Evolutionary conservation across 2,888 invertebrate genomes (phyloP).

Genomic region (Blastobasis lacticolella): DNA sequence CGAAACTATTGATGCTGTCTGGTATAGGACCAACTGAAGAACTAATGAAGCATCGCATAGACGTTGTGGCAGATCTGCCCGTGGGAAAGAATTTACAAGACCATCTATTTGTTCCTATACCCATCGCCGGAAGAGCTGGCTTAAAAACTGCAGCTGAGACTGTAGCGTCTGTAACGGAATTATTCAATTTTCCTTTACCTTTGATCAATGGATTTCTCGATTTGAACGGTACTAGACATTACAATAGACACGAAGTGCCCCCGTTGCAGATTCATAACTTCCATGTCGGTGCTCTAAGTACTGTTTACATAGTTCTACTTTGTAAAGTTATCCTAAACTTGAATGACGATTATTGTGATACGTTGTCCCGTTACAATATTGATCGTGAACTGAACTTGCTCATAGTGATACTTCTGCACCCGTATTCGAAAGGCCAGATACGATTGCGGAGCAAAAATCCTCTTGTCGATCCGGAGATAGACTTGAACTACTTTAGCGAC

Average conservation of each 20-base stretch:
- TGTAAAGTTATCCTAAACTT: no score
- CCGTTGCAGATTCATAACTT: no score
- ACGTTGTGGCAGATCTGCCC: constrained; percentile 40
- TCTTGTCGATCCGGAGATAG: constrained; percentile 12
- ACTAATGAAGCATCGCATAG: constrained; percentile 32
- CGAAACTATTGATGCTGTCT: constrained; percentile 53
- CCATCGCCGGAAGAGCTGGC: constrained; percentile 38
- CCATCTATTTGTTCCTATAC: constrained; percentile 32
- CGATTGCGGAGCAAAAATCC: constrained; percentile 13
- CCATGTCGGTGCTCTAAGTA: no score
- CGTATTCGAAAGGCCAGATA: constrained; percentile 14
- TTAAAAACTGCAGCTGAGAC: constrained; percentile 38
- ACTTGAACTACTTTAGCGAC: constrained; percentile 32
- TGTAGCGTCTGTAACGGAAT: constrained; percentile 11
- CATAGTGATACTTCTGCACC: constrained; percentile 6
- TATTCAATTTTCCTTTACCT: no score
- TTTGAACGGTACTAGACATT: no score
- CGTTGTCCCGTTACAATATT: no score
- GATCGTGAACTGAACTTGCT: no score
- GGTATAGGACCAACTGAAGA: constrained; percentile 47
- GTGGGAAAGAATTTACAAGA: constrained; percentile 57
- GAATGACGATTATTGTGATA: no score
- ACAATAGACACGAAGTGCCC: no score
- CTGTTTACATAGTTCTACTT: no score
- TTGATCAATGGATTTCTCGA: no score